Percentiles rank a stretch among this genome's conserved stretches.
Conservation (phyloP, 2,113 vertebrate species). For the Tympanuchus pallidicinctus region DNA sequence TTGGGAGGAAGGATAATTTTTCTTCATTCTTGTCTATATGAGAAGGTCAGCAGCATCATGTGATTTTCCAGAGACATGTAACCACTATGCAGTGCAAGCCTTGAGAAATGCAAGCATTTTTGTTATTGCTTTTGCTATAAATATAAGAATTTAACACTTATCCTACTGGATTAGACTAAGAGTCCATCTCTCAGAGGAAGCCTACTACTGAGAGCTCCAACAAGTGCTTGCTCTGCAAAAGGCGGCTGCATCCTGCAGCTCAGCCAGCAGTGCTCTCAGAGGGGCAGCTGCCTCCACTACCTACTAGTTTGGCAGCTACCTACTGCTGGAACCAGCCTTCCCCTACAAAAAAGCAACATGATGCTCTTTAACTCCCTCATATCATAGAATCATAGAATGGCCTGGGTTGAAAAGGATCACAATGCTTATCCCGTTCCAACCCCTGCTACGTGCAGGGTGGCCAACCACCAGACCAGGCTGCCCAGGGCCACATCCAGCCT, state of each 20-base stretch:
- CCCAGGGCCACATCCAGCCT: too few species aligned
- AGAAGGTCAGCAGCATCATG: slow-evolving; percentile 15
- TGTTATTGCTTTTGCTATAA: background rate
- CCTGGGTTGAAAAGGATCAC: too few species aligned
- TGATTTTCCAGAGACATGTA: background rate
- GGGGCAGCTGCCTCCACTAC: background rate
- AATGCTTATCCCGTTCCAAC: too few species aligned
- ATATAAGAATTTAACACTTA: slow-evolving; percentile 27
- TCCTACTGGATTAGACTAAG: background rate
- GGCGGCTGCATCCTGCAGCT: background rate
- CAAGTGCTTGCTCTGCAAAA: background rate
- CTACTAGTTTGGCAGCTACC: too few species aligned
- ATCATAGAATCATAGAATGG: too few species aligned
- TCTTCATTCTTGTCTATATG: background rate
- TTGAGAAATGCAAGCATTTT: background rate
- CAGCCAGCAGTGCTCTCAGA: background rate
- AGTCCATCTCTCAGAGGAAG: background rate
- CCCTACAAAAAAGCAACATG: background rate
- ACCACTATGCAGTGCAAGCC: background rate
- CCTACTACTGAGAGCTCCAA: background rate
- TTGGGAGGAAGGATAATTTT: background rate
- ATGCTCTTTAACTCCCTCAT: background rate
- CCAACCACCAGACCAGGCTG: too few species aligned
- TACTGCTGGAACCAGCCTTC: background rate
- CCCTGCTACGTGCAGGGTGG: too few species aligned